These are phyloP conservation scores for Melopsittacus undulatus DNA, from an alignment of 2,797 vertebrate genomes.

Conservation along the genomic window DNA sequence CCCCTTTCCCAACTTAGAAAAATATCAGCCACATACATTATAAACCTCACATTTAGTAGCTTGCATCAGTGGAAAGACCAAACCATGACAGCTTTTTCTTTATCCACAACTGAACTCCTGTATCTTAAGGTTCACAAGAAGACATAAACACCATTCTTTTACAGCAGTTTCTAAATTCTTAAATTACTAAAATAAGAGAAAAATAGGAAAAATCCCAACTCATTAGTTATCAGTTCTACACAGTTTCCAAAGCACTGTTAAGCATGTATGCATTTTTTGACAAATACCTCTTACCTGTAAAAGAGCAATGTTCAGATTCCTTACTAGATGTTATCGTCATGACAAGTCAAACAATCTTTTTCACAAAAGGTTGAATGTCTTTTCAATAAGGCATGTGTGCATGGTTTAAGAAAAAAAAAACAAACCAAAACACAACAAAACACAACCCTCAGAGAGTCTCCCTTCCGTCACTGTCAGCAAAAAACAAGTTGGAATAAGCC, in stretches of 20 bases:
- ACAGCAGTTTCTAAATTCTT: conserved; percentile 29
- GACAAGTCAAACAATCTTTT: conserved; percentile 52
- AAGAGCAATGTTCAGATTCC: conserved; percentile 58
- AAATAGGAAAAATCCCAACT: conserved; percentile 25
- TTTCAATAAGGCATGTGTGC: conserved; percentile 45
- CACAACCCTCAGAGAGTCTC: conserved; percentile 25
- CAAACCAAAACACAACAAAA: neutral
- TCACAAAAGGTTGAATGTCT: conserved; percentile 23
- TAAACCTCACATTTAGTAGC: conserved; percentile 30
- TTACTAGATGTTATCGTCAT: conserved; percentile 62
- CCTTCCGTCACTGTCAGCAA: conserved; percentile 73
- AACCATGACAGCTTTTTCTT: conserved; percentile 16
- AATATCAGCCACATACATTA: conserved; percentile 14
- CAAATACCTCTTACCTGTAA: conserved; percentile 76
- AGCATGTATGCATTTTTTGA: conserved; percentile 44
- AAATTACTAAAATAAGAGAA: conserved; percentile 12
- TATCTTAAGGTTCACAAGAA: conserved; percentile 40
- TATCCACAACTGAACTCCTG: conserved; percentile 43
- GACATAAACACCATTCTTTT: conserved; percentile 37
- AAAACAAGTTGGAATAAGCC: conserved; percentile 79
- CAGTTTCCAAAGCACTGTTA: conserved; percentile 36
- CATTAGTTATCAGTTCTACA: conserved; percentile 30
- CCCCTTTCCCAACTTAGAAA: neutral
- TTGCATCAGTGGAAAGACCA: conserved; percentile 44
- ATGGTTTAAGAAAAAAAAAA: neutral